Percentiles rank a stretch among this genome's conserved stretches.
Conservation (phyloP, 1,140 invertebrate genomes). For the Melipona quadrifasciata region DNA sequence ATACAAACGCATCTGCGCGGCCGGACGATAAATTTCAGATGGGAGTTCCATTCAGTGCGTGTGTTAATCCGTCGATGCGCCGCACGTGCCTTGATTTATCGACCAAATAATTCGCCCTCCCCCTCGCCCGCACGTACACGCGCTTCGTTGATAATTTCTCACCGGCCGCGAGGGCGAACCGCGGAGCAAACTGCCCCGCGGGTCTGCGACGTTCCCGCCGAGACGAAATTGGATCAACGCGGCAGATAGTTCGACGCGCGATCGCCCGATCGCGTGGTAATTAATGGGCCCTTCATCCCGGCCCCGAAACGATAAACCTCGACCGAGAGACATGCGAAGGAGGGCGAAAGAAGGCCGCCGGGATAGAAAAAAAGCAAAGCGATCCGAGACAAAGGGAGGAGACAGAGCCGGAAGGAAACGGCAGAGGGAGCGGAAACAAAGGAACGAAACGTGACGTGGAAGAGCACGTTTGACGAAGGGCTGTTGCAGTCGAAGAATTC, state of each 20-base stretch:
- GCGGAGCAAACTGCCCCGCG: not conserved
- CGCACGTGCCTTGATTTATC: slow-evolving; percentile 50
- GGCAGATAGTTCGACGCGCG: slow-evolving; percentile 45
- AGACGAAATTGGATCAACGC: slow-evolving; percentile 54
- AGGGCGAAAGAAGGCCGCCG: too few relatives aligned
- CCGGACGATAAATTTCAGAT: slow-evolving; percentile 35
- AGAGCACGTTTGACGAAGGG: not conserved
- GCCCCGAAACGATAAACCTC: slow-evolving; percentile 30
- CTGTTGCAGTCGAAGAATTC: not conserved
- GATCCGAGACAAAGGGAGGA: not conserved
- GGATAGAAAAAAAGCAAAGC: not conserved
- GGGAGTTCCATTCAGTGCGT: not conserved
- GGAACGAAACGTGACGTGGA: not conserved
- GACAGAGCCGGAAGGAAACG: not conserved
- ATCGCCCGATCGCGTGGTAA: slow-evolving; percentile 70
- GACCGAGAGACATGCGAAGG: not conserved
- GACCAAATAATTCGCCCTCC: slow-evolving; percentile 51
- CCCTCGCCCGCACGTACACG: slow-evolving; percentile 26
- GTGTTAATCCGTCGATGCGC: slow-evolving; percentile 30
- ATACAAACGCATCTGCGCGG: not conserved
- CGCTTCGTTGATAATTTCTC: slow-evolving; percentile 63
- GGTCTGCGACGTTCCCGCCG: not conserved
- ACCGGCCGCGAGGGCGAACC: not conserved
- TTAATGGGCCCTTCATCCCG: slow-evolving; percentile 67
- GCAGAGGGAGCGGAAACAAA: not conserved